Conservation (phyloP, 2,113 vertebrate genomes). For the Pionites leucogaster region DNA sequence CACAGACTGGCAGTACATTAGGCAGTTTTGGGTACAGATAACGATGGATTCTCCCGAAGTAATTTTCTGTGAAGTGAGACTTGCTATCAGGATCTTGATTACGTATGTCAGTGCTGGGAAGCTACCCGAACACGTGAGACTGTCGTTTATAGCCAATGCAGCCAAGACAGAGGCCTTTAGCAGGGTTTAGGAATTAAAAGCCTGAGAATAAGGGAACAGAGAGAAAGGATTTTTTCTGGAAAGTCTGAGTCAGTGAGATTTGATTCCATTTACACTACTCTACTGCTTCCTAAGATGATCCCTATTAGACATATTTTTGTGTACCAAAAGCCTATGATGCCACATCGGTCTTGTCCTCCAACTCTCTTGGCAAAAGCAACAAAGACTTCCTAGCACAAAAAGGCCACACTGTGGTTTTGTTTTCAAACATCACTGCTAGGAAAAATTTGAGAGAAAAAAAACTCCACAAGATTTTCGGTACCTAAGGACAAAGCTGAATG, state of each 20-base stretch:
- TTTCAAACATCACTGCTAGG: slow-evolving; percentile 36
- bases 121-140: neutral
- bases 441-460: neutral
- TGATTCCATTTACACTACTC: neutral
- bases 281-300: neutral
- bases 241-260: neutral
- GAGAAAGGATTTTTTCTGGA: neutral
- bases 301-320: neutral
- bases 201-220: neutral
- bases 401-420: slow-evolving; percentile 17
- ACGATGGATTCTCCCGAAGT: slow-evolving; percentile 1
- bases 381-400: slow-evolving; percentile 29
- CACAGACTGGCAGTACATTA: neutral
- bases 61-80: slow-evolving; percentile 19
- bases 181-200: neutral
- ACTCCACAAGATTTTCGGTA: neutral
- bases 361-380: slow-evolving; percentile 12
- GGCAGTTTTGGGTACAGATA: neutral
- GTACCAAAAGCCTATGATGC: neutral
- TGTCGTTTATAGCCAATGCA: neutral
- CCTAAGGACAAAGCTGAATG: slow-evolving; percentile 23
- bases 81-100: neutral
- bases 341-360: neutral
- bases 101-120: neutral
- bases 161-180: slow-evolving; percentile 18